Evolutionary conservation across 1,140 invertebrate genomes (phyloP), one percentile per base, ranked within the genome.

Genomic region (Formica selysi): DNA sequence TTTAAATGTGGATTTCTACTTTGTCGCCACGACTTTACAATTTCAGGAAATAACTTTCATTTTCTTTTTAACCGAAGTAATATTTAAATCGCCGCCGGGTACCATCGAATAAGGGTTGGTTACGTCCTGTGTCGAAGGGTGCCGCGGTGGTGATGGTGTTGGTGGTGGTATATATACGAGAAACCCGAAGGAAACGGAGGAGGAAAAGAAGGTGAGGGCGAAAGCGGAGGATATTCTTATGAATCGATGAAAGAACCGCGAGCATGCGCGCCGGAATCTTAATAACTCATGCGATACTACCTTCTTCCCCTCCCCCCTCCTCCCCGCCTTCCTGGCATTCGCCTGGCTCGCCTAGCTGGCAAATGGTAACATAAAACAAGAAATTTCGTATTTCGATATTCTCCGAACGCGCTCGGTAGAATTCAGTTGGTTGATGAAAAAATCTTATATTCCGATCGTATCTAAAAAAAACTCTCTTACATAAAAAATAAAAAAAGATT

Each of bases 161-260:
- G 48, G 65, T 81, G 13, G 4, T 59, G 13, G 64, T 44, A 54
- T 57, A 48, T 29, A 26, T 41, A 65, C 26, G 41, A 86, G 54
- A 26, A 86, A 57, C 44, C 68, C 36, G 73, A 81, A 86, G 70
- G 61, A 76, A 59, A 76, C 61, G 86, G 65, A 76, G 32, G 78
- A 76, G 67, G 32, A 78, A 64, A 80, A 67, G 86, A 84, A 87
- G 54, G 79, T 48, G 76, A 76, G 7, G 22, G 59, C 4, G 76
- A 22, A 85, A 87, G 91, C 89, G 89, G 92, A 94, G 92, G 93
- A 94, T 94, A 94, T 94, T 94, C 93, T 94, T 94, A 94, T 94
- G 93, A 94, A 94, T 94, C 94, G 93, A 94, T 94, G 94, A 94
- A 93, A 93, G 94, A 94, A 93, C 92, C 93, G 92, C 91, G 94